phyloP scores from a whole-genome alignment of 2,888 invertebrate species.

The Lottia gigantea region DNA sequence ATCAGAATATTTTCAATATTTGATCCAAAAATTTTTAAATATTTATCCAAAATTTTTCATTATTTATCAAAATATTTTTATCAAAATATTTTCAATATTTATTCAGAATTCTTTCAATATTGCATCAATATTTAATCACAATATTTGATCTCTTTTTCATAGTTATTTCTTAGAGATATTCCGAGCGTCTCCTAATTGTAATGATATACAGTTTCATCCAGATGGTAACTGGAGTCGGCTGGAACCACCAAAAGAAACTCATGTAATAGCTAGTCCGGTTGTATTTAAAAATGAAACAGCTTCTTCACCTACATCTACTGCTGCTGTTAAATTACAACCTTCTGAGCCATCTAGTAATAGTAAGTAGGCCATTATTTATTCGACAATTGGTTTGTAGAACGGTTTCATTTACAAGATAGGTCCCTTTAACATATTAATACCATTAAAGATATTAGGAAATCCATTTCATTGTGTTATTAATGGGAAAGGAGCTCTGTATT shows the following conservation, averaged over 20 bases:
- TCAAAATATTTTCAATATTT: no score
- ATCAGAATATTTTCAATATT: no score
- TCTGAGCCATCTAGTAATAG: not conserved
- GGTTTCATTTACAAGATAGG: not conserved
- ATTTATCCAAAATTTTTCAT: no score
- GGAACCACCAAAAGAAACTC: constrained; percentile 49
- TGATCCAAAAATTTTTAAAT: no score
- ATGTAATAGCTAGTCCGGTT: constrained; percentile 51
- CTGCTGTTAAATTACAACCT: no score
- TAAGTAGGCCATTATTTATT: not conserved
- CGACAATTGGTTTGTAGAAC: not conserved
- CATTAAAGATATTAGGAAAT: no score
- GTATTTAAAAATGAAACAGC: constrained; percentile 22
- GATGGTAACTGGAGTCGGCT: constrained; percentile 69
- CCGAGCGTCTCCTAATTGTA: constrained; percentile 58
- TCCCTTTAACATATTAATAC: no score
- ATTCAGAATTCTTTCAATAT: no score
- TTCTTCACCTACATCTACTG: constrained; percentile 16
- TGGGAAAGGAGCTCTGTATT: no score
- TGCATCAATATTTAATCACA: no score
- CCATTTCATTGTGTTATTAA: no score
- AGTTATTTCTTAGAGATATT: constrained; percentile 69
- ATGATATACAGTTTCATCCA: constrained; percentile 68
- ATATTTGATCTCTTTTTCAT: constrained; percentile 19
- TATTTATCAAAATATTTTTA: no score